Conservation (phyloP, 92 coral and sea anemone genomes). For the Umimayanthus kanabou region DNA sequence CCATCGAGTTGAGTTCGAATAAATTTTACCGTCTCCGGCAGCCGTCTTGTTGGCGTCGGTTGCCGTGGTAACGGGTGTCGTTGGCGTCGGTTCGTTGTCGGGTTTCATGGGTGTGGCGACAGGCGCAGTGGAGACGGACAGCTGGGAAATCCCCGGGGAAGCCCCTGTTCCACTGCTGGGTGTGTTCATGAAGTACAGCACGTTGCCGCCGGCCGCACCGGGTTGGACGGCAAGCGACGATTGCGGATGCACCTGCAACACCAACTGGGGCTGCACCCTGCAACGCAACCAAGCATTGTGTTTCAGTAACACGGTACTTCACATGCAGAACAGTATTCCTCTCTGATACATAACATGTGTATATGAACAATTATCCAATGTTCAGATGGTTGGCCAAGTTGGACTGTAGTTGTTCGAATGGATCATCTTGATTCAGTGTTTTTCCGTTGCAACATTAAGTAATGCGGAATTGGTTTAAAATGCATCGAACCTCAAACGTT, state of each 20-base stretch:
- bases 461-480: too few relatives aligned
- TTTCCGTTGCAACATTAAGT: too few relatives aligned
- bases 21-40: conserved; percentile 36
- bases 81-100: background rate
- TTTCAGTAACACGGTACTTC: background rate
- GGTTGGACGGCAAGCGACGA: conserved; percentile 38
- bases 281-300: background rate
- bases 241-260: conserved; percentile 38
- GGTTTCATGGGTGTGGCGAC: background rate
- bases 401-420: too few relatives aligned
- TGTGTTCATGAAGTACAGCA: conserved; percentile 34
- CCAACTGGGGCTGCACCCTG: conserved; percentile 42
- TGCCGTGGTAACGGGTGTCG: conserved; percentile 19
- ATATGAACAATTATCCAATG: too few relatives aligned
- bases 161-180: conserved; percentile 19
- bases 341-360: too few relatives aligned
- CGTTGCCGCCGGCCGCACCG: conserved; percentile 35
- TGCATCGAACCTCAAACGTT: too few relatives aligned
- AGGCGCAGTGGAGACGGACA: conserved; percentile 27
- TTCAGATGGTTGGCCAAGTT: too few relatives aligned
- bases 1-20: conserved; percentile 82
- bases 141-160: conserved; percentile 33
- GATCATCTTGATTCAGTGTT: too few relatives aligned
- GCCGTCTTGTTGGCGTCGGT: background rate
- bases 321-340: background rate